These are phyloP conservation scores for Odiellus spinosus DNA, from an alignment of 2,888 invertebrate species.

Conservation along the genomic window DNA sequence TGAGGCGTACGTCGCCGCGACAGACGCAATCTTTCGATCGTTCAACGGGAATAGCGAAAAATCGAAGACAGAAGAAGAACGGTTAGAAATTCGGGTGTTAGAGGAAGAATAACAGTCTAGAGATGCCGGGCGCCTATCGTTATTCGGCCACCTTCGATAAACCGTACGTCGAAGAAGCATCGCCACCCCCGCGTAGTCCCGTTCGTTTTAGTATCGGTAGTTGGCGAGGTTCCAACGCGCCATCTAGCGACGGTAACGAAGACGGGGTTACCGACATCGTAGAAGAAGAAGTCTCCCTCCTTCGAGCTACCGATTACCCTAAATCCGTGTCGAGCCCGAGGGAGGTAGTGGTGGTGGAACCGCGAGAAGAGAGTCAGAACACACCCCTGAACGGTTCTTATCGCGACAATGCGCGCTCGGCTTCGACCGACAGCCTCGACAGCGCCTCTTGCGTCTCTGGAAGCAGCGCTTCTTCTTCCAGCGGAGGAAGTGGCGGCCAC, in stretches of 20 bases:
- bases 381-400: conserved; percentile 2
- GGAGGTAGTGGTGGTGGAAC: too few relatives aligned
- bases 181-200: not conserved
- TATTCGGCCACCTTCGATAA: conserved; percentile 19
- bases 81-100: too few relatives aligned
- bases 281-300: not conserved
- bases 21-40: too few relatives aligned
- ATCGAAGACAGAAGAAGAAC: too few relatives aligned
- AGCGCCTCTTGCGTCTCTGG: conserved; percentile 4
- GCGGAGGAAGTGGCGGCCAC: conserved; percentile 1
- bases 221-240: too few relatives aligned
- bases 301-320: conserved; percentile 10
- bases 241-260: too few relatives aligned
- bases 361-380: conserved; percentile 4
- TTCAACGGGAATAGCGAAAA: too few relatives aligned
- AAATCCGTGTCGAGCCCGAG: conserved; percentile 1
- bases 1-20: too few relatives aligned
- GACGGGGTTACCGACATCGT: too few relatives aligned
- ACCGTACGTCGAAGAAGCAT: conserved; percentile 16
- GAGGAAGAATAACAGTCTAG: too few relatives aligned
- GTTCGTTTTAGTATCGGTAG: too few relatives aligned
- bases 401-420: conserved; percentile 10
- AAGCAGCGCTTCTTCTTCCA: conserved; percentile 1
- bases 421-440: conserved; percentile 17
- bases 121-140: conserved; percentile 18